Percentiles rank a stretch among this genome's conserved stretches.
Conservation (phyloP, 2,888 invertebrate genomes). For the Eupeodes latifasciatus region DNA sequence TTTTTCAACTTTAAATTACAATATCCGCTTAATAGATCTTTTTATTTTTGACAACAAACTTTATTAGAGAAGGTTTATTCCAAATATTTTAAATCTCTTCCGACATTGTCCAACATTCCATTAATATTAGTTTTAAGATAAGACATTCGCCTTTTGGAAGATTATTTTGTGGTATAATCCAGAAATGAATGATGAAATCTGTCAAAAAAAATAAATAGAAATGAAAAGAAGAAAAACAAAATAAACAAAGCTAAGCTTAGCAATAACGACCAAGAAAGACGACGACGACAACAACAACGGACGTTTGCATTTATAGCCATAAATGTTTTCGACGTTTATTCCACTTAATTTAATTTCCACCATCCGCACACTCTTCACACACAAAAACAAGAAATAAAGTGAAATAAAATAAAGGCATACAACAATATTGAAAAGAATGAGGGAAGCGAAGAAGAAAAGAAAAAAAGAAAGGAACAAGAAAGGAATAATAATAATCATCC, state of each 20-base stretch:
- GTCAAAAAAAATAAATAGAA: background rate
- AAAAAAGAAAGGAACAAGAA: constrained; percentile 37
- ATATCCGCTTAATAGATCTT: too few species aligned
- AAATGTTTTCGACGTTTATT: constrained; percentile 72
- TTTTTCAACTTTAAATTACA: too few species aligned
- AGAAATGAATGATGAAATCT: constrained; percentile 3
- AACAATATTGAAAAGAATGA: constrained; percentile 34
- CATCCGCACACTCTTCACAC: constrained; percentile 46
- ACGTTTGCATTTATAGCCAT: constrained; percentile 47
- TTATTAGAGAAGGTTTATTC: too few species aligned
- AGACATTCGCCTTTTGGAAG: background rate
- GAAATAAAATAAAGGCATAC: constrained; percentile 1
- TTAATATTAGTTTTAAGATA: constrained; percentile 6
- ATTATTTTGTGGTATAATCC: constrained; percentile 6
- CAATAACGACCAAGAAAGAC: too few species aligned
- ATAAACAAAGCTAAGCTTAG: background rate
- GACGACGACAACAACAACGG: constrained; percentile 1
- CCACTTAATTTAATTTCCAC: constrained; percentile 71
- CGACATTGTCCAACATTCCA: background rate
- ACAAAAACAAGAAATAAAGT: constrained; percentile 20
- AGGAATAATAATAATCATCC: too few species aligned
- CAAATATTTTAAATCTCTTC: background rate
- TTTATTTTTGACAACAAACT: too few species aligned
- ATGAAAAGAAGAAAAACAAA: background rate
- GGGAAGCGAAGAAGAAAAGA: background rate